A percentile compares a stretch with the other conserved stretches of the same genome.
These are phyloP conservation scores for Sciurus niger DNA, from an alignment of 2,113 vertebrate genomes.

Conservation along the genomic window DNA sequence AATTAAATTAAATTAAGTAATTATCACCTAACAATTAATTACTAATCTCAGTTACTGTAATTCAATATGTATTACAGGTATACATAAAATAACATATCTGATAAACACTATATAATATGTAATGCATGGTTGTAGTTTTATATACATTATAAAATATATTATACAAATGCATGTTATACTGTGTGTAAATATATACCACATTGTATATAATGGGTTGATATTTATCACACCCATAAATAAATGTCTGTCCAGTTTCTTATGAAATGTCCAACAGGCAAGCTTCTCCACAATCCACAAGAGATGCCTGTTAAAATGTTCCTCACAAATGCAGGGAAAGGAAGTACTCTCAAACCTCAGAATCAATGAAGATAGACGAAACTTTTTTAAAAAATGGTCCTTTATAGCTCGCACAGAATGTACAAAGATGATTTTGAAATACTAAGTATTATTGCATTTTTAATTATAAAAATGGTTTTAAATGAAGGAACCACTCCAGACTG, in stretches of 20 bases:
- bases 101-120: background rate
- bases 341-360: background rate
- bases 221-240: background rate
- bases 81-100: background rate
- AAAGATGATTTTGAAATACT: background rate
- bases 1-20: background rate
- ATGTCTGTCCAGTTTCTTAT: background rate
- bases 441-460: background rate
- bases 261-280: background rate
- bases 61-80: background rate
- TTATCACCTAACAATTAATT: background rate
- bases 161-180: background rate
- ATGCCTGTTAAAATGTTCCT: background rate
- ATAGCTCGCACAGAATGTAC: background rate
- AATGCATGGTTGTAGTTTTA: background rate
- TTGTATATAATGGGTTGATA: background rate
- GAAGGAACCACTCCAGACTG: background rate
- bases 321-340: background rate
- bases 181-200: background rate
- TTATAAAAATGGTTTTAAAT: background rate
- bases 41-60: background rate
- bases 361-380: background rate
- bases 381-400: background rate
- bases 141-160: background rate
- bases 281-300: background rate